These are phyloP conservation scores for Amphipyra berbera DNA, from an alignment of 2,888 invertebrate species.

Conservation along the genomic window DNA sequence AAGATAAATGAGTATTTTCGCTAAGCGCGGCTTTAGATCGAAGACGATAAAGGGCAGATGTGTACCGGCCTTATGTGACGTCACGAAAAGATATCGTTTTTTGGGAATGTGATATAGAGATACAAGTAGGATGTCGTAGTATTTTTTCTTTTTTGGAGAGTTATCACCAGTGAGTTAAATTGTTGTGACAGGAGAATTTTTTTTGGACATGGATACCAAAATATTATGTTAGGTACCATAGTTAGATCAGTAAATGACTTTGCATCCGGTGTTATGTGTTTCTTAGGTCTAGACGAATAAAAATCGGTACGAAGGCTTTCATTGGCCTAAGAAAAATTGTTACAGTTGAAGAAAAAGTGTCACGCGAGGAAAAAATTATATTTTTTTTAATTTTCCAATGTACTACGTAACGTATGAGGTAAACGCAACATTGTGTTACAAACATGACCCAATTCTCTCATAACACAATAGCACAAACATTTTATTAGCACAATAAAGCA, in stretches of 20 bases:
- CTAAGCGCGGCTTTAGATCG: slow-evolving; percentile 88
- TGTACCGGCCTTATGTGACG: slow-evolving; percentile 74
- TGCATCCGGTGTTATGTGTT: too few relatives aligned
- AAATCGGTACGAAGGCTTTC: too few relatives aligned
- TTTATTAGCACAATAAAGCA: slow-evolving; percentile 67
- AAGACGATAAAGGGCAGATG: slow-evolving; percentile 84
- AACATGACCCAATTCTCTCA: slow-evolving; percentile 59
- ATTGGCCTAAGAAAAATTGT: not conserved
- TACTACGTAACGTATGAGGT: slow-evolving; percentile 34
- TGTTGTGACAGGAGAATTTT: too few relatives aligned
- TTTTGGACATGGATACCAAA: too few relatives aligned
- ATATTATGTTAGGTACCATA: too few relatives aligned
- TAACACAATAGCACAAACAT: slow-evolving; percentile 59
- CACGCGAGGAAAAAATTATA: not conserved
- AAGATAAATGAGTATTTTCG: slow-evolving; percentile 88
- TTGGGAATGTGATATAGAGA: not conserved
- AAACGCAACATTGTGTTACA: slow-evolving; percentile 26
- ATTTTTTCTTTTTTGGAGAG: too few relatives aligned
- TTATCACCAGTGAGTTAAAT: too few relatives aligned
- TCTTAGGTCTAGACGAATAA: too few relatives aligned
- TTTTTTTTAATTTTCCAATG: not conserved
- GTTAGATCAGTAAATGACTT: too few relatives aligned
- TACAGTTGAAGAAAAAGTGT: not conserved
- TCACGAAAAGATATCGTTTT: slow-evolving; percentile 48
- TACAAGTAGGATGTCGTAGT: not conserved